phyloP scores from a whole-genome alignment of 2,888 invertebrate genomes.

The Galerucella pusilla region DNA sequence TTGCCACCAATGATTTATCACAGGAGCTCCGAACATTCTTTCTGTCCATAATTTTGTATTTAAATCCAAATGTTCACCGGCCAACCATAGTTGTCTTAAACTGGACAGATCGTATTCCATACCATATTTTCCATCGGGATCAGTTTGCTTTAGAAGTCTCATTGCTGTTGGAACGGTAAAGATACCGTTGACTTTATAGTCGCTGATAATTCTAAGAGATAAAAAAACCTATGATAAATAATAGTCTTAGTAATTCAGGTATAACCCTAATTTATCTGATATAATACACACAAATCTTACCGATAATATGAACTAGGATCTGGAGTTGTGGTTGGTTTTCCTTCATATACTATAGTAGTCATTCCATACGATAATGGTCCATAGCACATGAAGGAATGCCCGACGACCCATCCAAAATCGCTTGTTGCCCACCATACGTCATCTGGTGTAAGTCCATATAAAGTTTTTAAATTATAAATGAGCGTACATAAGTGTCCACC shows the following conservation, averaged over 20 bases:
- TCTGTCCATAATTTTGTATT: constrained; percentile 87
- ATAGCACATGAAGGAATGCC: constrained; percentile 95
- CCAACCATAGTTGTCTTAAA: constrained; percentile 80
- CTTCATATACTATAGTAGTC: constrained; percentile 88
- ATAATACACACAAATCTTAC: constrained; percentile 62
- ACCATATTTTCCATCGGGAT: constrained; percentile 78
- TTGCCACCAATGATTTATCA: constrained; percentile 97
- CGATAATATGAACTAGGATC: constrained; percentile 93
- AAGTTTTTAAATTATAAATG: constrained; percentile 84
- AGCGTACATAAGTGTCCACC: constrained; percentile 89
- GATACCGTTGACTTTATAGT: constrained; percentile 85
- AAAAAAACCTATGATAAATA: neutral
- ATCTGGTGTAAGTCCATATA: constrained; percentile 82
- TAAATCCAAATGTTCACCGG: constrained; percentile 93
- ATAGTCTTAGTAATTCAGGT: too few relatives aligned
- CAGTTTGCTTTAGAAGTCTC: constrained; percentile 84
- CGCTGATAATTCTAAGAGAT: constrained; percentile 79
- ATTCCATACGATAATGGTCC: constrained; percentile 85
- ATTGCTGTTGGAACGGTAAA: constrained; percentile 94
- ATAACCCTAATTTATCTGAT: too few relatives aligned
- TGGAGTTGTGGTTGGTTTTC: constrained; percentile 94
- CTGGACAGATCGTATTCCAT: constrained; percentile 77
- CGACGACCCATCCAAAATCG: constrained; percentile 92
- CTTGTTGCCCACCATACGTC: constrained; percentile 95
- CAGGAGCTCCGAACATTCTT: constrained; percentile 76